Percentiles rank a stretch among this genome's conserved stretches.
Conservation (phyloP, 2,888 invertebrate genomes). For the Perithous albicinctus region DNA sequence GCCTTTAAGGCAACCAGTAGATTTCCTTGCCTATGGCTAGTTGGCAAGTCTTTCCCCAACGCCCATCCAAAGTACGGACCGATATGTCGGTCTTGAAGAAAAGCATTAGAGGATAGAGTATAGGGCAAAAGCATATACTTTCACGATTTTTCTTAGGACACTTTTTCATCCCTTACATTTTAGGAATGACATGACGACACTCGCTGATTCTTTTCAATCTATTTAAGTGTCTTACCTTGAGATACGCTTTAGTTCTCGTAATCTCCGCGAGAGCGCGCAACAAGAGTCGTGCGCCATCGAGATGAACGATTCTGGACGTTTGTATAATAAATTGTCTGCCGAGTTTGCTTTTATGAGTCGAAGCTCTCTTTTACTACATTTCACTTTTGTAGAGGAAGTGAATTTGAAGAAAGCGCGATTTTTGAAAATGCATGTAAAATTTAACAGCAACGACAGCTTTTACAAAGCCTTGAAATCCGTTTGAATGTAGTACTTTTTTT, state of each 20-base stretch:
- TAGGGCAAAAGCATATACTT: not conserved
- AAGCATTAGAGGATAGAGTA: not conserved
- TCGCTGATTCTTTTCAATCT: conserved; percentile 11
- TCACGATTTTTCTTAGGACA: not conserved
- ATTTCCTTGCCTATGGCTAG: not conserved
- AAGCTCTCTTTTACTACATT: too few relatives aligned
- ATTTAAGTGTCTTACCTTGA: not conserved
- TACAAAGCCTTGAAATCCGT: too few relatives aligned
- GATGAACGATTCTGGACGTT: not conserved
- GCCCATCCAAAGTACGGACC: not conserved
- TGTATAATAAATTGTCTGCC: not conserved
- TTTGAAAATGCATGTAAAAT: too few relatives aligned
- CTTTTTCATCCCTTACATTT: conserved; percentile 15
- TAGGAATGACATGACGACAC: not conserved
- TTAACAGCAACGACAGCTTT: too few relatives aligned
- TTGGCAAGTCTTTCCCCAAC: not conserved
- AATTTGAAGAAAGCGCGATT: too few relatives aligned
- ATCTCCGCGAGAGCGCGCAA: not conserved
- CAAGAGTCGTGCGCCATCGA: not conserved
- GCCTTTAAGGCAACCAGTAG: not conserved
- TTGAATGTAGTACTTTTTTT: too few relatives aligned
- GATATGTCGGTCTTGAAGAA: not conserved
- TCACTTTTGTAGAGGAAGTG: too few relatives aligned
- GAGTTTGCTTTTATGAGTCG: too few relatives aligned
- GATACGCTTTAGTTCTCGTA: not conserved